These are phyloP conservation scores for Danionella dracula DNA, from an alignment of 2,797 vertebrate species.

Conservation along the genomic window DNA sequence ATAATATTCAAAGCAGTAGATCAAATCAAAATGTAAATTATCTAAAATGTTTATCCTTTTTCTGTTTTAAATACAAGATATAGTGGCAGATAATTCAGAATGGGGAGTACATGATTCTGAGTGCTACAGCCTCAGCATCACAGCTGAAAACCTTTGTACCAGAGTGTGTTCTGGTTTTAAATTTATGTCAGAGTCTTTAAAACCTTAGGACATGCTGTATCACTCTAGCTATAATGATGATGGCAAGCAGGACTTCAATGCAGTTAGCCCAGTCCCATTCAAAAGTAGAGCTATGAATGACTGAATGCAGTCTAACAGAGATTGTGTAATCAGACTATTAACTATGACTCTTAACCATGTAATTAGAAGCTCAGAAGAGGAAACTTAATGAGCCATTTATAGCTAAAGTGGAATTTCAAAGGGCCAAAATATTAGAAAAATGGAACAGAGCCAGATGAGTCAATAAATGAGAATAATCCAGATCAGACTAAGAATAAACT, in stretches of 20 bases:
- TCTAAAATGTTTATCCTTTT: no score
- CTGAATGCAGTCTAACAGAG: conserved; percentile 16
- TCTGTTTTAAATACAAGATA: no score
- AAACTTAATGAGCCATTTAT: conserved; percentile 24
- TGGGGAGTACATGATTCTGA: no score
- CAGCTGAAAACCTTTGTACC: not conserved
- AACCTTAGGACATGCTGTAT: conserved; percentile 9
- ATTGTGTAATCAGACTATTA: conserved; percentile 23
- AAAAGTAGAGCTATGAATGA: conserved; percentile 24
- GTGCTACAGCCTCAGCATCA: not conserved
- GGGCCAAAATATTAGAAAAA: conserved; percentile 9
- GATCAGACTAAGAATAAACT: conserved; percentile 12
- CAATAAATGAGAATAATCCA: conserved; percentile 11
- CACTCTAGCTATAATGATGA: conserved; percentile 9
- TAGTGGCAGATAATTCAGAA: no score
- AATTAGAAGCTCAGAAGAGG: conserved; percentile 23
- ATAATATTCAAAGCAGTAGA: no score
- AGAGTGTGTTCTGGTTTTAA: not conserved
- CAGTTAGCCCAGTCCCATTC: conserved; percentile 26
- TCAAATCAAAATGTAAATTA: no score
- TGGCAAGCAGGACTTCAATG: not conserved
- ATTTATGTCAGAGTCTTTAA: not conserved
- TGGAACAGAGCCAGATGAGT: conserved; percentile 6
- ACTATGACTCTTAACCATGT: conserved; percentile 27
- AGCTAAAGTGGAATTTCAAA: conserved; percentile 9